Base-by-base conservation (phyloP, 2,888 invertebrate species). In the Oithona nana region DNA sequence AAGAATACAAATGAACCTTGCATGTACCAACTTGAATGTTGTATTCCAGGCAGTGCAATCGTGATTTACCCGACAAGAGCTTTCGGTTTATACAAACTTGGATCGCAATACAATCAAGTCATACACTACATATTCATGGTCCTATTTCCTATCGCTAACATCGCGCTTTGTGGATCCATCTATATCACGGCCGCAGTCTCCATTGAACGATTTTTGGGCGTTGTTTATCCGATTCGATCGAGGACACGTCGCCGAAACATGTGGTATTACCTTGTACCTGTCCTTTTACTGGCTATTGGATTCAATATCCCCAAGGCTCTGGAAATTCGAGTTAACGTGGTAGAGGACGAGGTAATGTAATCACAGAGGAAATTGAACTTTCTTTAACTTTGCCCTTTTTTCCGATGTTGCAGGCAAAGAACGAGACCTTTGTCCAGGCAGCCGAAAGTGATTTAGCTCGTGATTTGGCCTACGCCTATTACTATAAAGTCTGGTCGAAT, bases 401-500 rank as follows among this genome's bases (percentile, higher is more conserved):
- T 51, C 20, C 26, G 20, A 4, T 20, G 2, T 26, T 24, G 54
- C 24, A 54, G 6, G 11, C 3, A 16, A 54, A 54, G 16, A 54
- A 54, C 54, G 24, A 22, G 24, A 54, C 54, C 4, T 2, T 20
- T 3, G 20, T 54, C 54, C 54, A 54, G 11, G 54, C 54, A 6
- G 26, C 13, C 24, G 26, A 54, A 3, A 24, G 24, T 26, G 26
- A 54, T 20, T 54, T 59, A 26, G 24, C 59, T 8, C 20, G 28
- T 11, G 29, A 59, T 28, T 22, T 50, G 13, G 29, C 22, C n/a
- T 59, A 59, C 49, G 50, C 59, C n/a, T 29, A 59, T n/a, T 59
- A 59, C 49, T 59, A 59, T 3, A 59, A 59, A 26, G 59, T 59
- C 3, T 59, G 59, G 59, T 59, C 59, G 8, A 49, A 59, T 50